phyloP scores from a whole-genome alignment of 1,140 invertebrate species.

The Belonocnema kinseyi region DNA sequence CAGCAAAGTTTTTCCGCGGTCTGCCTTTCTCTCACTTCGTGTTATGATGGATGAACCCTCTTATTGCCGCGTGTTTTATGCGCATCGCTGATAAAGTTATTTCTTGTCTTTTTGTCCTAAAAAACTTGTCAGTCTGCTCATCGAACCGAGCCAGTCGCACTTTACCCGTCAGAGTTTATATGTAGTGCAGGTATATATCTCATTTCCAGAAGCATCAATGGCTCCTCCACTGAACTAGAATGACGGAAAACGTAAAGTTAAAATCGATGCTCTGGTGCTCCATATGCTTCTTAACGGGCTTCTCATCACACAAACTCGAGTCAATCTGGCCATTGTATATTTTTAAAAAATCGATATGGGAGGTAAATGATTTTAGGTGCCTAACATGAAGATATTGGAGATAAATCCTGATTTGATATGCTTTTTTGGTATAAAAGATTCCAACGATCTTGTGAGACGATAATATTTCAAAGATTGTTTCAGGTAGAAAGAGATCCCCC shows the following conservation, averaged over 20 bases:
- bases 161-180: conserved; percentile 22
- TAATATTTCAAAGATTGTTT: too few relatives aligned
- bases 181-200: neutral
- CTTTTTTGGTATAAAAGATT: too few relatives aligned
- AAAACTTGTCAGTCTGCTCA: conserved; percentile 29
- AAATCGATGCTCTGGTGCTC: neutral
- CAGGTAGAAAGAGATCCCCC: too few relatives aligned
- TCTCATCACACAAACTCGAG: neutral
- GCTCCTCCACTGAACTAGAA: conserved; percentile 18
- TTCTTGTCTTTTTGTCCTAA: conserved; percentile 10
- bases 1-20: conserved; percentile 4
- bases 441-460: too few relatives aligned
- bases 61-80: conserved; percentile 14
- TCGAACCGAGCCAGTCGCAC: conserved; percentile 11
- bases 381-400: too few relatives aligned
- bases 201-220: neutral
- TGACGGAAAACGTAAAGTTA: conserved; percentile 6
- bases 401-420: too few relatives aligned
- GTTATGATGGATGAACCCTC: conserved; percentile 28
- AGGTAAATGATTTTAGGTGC: neutral
- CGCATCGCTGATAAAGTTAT: conserved; percentile 31
- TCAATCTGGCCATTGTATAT: neutral
- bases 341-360: neutral
- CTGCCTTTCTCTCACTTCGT: neutral
- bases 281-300: neutral